Evolutionary conservation across 2,888 invertebrate species (phyloP).

Genomic region (Andrena hattorfiana): DNA sequence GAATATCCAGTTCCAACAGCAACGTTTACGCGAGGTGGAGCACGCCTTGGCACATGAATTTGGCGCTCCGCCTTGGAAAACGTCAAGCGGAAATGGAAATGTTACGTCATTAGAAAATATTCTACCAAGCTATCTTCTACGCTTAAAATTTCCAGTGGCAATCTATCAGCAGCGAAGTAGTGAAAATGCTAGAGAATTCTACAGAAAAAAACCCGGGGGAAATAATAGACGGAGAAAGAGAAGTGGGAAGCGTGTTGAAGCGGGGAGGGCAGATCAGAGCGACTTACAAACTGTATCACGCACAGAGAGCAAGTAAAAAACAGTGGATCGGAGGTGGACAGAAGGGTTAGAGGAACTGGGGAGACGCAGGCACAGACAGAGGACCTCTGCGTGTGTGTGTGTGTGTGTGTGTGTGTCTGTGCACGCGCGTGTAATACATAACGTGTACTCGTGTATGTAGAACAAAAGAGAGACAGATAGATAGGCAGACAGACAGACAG

Average conservation of each 20-base stretch:
- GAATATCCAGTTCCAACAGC: too few species aligned
- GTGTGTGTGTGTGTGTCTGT: conserved; percentile 11
- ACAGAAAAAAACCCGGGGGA: conserved; percentile 82
- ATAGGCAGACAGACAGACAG: conserved; percentile 52
- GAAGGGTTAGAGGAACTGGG: background rate
- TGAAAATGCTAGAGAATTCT: conserved; percentile 59
- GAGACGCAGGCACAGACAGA: conserved; percentile 1
- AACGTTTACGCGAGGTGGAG: too few species aligned
- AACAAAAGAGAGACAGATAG: conserved; percentile 51
- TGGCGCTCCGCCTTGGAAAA: too few species aligned
- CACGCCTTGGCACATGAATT: too few species aligned
- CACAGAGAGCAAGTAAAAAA: conserved; percentile 48
- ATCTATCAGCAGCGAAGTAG: background rate
- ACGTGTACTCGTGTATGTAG: conserved; percentile 25
- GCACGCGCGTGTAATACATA: background rate
- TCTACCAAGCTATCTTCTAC: too few species aligned
- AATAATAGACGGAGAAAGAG: conserved; percentile 76
- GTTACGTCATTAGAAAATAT: too few species aligned
- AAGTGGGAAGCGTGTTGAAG: conserved; percentile 36
- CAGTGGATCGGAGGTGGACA: background rate
- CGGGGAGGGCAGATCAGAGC: conserved; percentile 71
- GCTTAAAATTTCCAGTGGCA: background rate
- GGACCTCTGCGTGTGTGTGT: conserved; percentile 1
- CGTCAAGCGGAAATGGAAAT: too few species aligned
- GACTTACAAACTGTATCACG: conserved; percentile 76